Percentiles rank a stretch among this genome's conserved stretches.
phyloP scores from a whole-genome alignment of 2,888 invertebrate genomes.

The Balanococcus diminutus region DNA sequence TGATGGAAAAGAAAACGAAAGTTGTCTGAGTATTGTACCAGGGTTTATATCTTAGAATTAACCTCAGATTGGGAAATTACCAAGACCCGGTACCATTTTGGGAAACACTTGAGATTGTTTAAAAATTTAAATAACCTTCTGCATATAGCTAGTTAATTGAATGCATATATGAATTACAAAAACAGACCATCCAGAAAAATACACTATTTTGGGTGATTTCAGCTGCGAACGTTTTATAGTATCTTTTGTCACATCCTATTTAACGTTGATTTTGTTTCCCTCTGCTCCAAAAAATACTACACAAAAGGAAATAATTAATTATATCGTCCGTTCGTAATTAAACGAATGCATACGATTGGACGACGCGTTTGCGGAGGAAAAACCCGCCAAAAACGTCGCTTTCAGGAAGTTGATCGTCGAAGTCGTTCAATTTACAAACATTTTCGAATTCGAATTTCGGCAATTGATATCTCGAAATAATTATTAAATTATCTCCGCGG shows the following conservation, averaged over 20 bases:
- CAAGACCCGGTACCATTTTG: not conserved
- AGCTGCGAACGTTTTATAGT: not conserved
- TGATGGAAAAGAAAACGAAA: not conserved
- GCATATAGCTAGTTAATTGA: not conserved
- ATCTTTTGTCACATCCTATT: not conserved
- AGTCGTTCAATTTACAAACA: not conserved
- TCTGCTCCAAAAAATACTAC: not conserved
- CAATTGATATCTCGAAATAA: not conserved
- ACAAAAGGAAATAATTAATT: constrained; percentile 5
- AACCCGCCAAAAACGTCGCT: constrained; percentile 3
- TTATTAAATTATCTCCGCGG: not conserved
- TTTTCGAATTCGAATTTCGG: not conserved
- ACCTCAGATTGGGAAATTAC: not conserved
- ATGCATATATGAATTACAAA: too few species aligned
- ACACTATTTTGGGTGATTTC: not conserved
- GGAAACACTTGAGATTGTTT: not conserved
- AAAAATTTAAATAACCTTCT: not conserved
- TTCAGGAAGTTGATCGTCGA: not conserved
- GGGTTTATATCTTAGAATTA: not conserved
- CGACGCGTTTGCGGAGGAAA: not conserved
- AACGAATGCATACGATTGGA: not conserved
- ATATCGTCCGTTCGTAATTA: constrained; percentile 5
- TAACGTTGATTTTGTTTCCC: not conserved
- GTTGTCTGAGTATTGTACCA: not conserved
- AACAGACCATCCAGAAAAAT: not conserved